Evolutionary conservation across 2,113 vertebrate species (phyloP).

Genomic region (Sylvietta virens): DNA sequence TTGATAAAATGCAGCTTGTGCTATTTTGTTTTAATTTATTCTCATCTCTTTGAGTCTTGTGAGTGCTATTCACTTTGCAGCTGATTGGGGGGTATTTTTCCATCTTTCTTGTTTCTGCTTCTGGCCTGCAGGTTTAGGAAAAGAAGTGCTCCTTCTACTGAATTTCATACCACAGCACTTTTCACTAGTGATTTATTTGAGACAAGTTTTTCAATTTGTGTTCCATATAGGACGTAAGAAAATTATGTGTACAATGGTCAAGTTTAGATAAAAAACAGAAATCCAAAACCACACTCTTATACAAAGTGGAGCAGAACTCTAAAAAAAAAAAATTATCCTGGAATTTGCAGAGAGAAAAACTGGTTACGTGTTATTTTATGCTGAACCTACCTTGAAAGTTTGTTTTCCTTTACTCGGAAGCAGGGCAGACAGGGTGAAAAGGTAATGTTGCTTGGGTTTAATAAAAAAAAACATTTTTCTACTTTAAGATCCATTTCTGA

Average conservation of each 20-base stretch:
- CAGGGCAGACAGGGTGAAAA: not conserved
- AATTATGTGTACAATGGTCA: not conserved
- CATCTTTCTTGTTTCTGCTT: not conserved
- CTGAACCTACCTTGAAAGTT: not conserved
- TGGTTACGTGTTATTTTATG: not conserved
- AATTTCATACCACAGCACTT: not conserved
- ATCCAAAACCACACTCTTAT: not conserved
- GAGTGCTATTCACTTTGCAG: not conserved
- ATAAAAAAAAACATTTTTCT: not conserved
- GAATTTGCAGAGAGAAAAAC: not conserved
- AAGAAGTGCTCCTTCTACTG: not conserved
- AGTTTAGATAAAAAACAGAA: not conserved
- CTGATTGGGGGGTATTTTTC: fast-evolving
- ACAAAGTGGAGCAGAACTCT: not conserved
- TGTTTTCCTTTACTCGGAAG: not conserved
- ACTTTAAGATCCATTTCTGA: not conserved
- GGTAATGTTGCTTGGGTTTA: not conserved
- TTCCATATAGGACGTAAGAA: not conserved
- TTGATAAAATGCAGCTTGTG: not conserved
- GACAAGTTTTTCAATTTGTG: not conserved
- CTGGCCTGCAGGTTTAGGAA: not conserved
- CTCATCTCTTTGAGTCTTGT: not conserved
- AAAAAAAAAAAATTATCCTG: not conserved
- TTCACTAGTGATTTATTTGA: not conserved
- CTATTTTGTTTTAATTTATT: not conserved